Conservation (phyloP, 2,888 invertebrate species). For the Achlya flavicornis region DNA sequence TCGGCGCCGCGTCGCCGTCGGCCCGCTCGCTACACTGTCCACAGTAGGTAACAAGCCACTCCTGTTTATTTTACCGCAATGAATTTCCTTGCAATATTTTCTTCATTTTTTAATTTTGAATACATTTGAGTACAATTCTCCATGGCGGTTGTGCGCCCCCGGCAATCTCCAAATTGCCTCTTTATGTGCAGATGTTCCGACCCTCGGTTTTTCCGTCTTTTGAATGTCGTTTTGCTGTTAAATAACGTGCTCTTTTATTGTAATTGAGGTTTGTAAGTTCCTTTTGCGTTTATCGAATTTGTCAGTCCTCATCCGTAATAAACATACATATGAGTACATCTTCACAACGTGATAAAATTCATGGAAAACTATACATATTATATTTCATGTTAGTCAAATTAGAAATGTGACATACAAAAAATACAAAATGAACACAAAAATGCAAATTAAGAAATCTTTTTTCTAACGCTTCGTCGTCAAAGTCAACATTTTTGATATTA, state of each 20-base stretch:
- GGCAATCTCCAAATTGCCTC: constrained; percentile 84
- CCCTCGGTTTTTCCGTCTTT: constrained; percentile 83
- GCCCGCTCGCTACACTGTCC: constrained; percentile 36
- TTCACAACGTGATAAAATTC: too few species aligned
- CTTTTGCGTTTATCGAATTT: constrained; percentile 43
- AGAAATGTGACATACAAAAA: too few species aligned
- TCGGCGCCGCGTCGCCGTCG: neutral
- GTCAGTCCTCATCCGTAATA: constrained; percentile 22
- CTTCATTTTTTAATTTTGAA: constrained; percentile 81
- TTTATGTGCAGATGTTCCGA: constrained; percentile 83
- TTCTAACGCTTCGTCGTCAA: too few species aligned
- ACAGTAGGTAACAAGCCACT: constrained; percentile 67
- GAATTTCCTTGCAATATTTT: constrained; percentile 79
- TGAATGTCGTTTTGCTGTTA: constrained; percentile 83
- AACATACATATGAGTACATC: too few species aligned
- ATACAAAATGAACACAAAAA: too few species aligned
- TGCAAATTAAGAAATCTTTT: too few species aligned
- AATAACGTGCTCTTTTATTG: constrained; percentile 81
- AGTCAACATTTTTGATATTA: too few species aligned
- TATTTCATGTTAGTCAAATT: too few species aligned
- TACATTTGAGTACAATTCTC: constrained; percentile 82
- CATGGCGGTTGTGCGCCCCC: constrained; percentile 78
- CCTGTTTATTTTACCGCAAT: constrained; percentile 81
- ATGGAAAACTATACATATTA: too few species aligned
- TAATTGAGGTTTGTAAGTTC: constrained; percentile 72